phyloP scores from a whole-genome alignment of 1,140 invertebrate species.

The Lethrus apterus region DNA sequence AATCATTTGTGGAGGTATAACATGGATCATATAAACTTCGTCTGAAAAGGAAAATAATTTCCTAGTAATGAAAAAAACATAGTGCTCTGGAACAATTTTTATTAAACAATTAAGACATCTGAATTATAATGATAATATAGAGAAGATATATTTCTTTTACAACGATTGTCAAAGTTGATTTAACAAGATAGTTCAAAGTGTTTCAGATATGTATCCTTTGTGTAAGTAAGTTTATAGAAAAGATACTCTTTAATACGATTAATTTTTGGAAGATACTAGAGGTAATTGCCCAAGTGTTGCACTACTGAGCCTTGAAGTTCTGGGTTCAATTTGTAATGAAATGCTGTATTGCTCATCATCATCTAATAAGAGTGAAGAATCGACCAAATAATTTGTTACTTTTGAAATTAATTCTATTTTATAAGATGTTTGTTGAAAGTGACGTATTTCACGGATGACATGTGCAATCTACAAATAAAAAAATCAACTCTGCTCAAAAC shows the following conservation, averaged over 20 bases:
- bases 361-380: constrained; percentile 63
- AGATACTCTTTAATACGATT: background rate
- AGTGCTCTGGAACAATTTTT: no score
- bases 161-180: constrained; percentile 11
- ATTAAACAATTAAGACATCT: no score
- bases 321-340: constrained; percentile 79
- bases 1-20: no score
- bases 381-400: constrained; percentile 76
- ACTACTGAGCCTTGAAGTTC: constrained; percentile 47
- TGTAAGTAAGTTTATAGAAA: constrained; percentile 1
- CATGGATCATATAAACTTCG: no score
- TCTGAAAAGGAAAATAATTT: no score
- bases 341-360: constrained; percentile 80
- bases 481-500: constrained; percentile 10
- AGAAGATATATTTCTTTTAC: no score
- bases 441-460: constrained; percentile 85
- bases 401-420: constrained; percentile 80
- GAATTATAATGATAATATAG: no score
- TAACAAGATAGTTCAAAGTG: background rate
- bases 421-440: constrained; percentile 89
- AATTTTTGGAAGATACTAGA: constrained; percentile 4
- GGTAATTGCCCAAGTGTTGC: constrained; percentile 19
- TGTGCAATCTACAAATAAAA: constrained; percentile 73
- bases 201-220: background rate
- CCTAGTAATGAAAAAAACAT: no score